phyloP scores from a whole-genome alignment of 2,888 invertebrate genomes.

The Pogonocherus hispidulus region DNA sequence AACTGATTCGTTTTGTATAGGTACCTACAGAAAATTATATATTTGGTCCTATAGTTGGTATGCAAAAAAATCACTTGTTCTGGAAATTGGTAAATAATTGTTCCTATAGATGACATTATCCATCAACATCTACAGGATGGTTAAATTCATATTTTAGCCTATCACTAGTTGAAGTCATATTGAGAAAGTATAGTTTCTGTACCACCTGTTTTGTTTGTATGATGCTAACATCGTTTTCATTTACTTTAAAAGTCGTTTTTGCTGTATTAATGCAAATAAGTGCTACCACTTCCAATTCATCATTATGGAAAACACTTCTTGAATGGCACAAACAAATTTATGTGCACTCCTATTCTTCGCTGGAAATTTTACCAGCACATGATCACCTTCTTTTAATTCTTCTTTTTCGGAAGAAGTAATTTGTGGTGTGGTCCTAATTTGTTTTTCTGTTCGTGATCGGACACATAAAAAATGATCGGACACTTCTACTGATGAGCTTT shows the following conservation, averaged over 20 bases:
- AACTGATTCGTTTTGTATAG: background rate
- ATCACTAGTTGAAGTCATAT: background rate
- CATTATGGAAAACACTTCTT: conserved; percentile 7
- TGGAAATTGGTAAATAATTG: background rate
- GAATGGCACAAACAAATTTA: conserved; percentile 9
- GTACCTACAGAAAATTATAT: background rate
- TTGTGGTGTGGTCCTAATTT: background rate
- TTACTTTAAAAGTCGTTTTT: conserved; percentile 9
- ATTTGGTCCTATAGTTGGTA: background rate
- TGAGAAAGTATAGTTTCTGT: conserved; percentile 16
- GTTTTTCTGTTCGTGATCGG: background rate
- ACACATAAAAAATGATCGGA: background rate
- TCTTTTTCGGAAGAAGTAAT: background rate
- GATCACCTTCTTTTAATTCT: conserved; percentile 5
- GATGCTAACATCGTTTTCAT: conserved; percentile 9
- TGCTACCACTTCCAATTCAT: background rate
- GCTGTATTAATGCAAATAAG: background rate
- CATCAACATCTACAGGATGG: conserved; percentile 12
- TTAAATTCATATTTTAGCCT: conserved; percentile 15
- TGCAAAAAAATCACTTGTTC: background rate
- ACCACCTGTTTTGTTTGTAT: conserved; percentile 13
- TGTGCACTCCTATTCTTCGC: background rate
- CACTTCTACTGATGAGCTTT: too few relatives aligned
- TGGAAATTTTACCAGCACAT: conserved; percentile 10
- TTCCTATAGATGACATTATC: conserved; percentile 1